These are phyloP conservation scores for Intellagama lesueurii DNA, from an alignment of 2,797 vertebrate species.

Conservation along the genomic window DNA sequence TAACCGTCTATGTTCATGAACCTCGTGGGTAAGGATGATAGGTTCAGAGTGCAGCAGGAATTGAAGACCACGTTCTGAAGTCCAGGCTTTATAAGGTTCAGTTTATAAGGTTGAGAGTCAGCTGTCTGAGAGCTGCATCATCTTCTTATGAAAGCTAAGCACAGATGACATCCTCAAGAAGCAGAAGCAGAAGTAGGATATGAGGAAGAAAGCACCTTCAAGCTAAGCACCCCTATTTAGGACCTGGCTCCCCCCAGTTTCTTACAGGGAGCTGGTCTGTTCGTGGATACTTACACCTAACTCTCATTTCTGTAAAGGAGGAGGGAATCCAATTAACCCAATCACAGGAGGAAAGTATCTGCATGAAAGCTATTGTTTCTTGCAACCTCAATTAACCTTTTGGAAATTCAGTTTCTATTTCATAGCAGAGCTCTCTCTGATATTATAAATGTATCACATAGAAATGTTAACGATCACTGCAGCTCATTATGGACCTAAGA, in stretches of 20 bases:
- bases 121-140: background rate
- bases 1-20: background rate
- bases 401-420: background rate
- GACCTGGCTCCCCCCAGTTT: background rate
- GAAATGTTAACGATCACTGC: background rate
- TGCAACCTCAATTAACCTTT: background rate
- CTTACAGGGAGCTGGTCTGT: background rate
- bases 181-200: background rate
- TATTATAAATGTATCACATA: background rate
- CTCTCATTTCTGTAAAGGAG: background rate
- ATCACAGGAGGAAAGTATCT: background rate
- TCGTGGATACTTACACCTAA: background rate
- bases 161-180: background rate
- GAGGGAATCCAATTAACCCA: background rate
- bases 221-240: background rate
- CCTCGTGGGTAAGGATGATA: too few species aligned
- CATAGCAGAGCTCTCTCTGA: background rate
- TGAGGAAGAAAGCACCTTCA: background rate
- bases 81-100: background rate
- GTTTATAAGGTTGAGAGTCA: background rate
- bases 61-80: background rate
- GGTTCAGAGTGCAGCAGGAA: background rate
- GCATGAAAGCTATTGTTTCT: background rate
- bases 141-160: background rate
- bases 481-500: background rate